Conservation (phyloP, 2,797 vertebrate species). For the Dallia pectoralis region DNA sequence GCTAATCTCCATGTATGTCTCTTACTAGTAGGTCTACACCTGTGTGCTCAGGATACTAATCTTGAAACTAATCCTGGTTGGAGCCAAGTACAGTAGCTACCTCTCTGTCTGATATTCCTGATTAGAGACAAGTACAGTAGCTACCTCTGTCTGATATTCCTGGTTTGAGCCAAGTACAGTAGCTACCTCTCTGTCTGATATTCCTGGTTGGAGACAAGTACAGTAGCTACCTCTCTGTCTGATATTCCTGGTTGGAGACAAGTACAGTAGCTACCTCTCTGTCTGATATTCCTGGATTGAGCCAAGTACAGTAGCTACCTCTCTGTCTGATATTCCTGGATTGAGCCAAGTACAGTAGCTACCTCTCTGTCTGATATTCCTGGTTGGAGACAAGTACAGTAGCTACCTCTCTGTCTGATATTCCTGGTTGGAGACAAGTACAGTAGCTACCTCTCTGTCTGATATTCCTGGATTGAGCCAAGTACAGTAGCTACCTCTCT, state of each 20-base stretch:
- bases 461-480: slow-evolving; percentile 70
- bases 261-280: slow-evolving; percentile 78
- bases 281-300: slow-evolving; percentile 81
- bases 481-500: slow-evolving; percentile 78
- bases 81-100: not conserved
- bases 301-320: slow-evolving; percentile 70
- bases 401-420: slow-evolving; percentile 90
- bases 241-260: slow-evolving; percentile 70
- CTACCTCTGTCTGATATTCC: slow-evolving; percentile 89
- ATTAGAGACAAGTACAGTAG: not conserved
- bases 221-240: slow-evolving; percentile 85
- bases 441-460: slow-evolving; percentile 85
- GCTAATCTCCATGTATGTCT: not conserved
- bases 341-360: slow-evolving; percentile 10
- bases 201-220: slow-evolving; percentile 56
- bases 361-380: slow-evolving; percentile 93
- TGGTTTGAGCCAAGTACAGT: slow-evolving; percentile 23
- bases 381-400: slow-evolving; percentile 23
- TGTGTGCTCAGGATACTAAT: not conserved
- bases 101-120: too few species aligned
- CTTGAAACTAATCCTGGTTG: not conserved
- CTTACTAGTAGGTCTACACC: too few species aligned
- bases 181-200: slow-evolving; percentile 90
- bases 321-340: slow-evolving; percentile 86
- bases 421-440: slow-evolving; percentile 56